Percentiles rank a stretch among this genome's conserved stretches.
Conservation (phyloP, 2,797 vertebrate genomes). For the Salmo trutta region DNA sequence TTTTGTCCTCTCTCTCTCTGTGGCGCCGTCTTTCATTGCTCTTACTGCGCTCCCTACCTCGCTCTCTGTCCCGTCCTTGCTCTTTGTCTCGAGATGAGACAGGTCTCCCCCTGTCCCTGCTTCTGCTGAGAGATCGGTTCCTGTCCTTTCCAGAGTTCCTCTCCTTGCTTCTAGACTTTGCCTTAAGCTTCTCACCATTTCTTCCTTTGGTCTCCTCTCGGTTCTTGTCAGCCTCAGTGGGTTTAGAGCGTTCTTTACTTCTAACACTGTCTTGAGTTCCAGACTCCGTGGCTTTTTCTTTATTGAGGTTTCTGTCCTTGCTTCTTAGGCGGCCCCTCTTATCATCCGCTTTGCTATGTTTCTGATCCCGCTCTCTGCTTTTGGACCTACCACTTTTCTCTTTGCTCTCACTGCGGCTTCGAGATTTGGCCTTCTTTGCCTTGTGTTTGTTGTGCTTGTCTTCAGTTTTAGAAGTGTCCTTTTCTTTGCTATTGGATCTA, state of each 20-base stretch:
- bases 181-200: conserved; percentile 70
- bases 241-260: conserved; percentile 81
- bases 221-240: conserved; percentile 65
- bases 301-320: conserved; percentile 76
- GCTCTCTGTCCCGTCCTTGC: conserved; percentile 81
- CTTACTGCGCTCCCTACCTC: conserved; percentile 79
- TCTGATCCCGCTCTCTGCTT: conserved; percentile 84
- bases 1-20: conserved; percentile 80
- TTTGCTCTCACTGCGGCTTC: conserved; percentile 91
- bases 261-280: conserved; percentile 73
- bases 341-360: conserved; percentile 80
- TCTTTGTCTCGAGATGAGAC: conserved; percentile 81
- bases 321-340: conserved; percentile 77
- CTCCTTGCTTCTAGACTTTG: conserved; percentile 86
- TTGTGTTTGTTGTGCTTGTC: conserved; percentile 87
- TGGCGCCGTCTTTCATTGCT: conserved; percentile 84
- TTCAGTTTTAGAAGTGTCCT: conserved; percentile 79
- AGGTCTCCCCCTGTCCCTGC: conserved; percentile 76
- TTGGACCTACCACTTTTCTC: conserved; percentile 81
- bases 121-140: conserved; percentile 83
- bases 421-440: conserved; percentile 83
- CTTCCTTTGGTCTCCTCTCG: conserved; percentile 79
- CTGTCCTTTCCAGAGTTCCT: conserved; percentile 69
- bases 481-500: conserved; percentile 90
- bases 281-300: conserved; percentile 78